phyloP scores from a whole-genome alignment of 2,888 invertebrate genomes.

The Heliconius hortense region DNA sequence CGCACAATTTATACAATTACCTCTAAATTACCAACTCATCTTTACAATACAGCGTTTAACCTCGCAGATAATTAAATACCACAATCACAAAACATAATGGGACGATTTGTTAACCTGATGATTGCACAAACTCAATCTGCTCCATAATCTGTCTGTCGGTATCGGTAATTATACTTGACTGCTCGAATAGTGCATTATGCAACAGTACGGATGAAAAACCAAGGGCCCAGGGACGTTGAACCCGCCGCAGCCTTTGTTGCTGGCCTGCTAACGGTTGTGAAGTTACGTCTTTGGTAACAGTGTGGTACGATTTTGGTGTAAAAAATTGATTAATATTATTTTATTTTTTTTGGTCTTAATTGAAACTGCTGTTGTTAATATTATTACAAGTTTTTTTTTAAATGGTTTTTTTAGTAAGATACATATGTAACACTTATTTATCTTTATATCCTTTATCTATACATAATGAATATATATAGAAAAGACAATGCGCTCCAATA shows the following conservation, averaged over 20 bases:
- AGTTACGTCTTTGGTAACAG: neutral
- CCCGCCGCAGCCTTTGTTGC: slow-evolving; percentile 22
- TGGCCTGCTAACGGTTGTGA: neutral
- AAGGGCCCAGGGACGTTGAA: slow-evolving; percentile 41
- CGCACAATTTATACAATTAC: neutral
- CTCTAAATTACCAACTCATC: too few species aligned
- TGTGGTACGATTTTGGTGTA: neutral
- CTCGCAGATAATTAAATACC: slow-evolving; percentile 4
- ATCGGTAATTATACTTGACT: slow-evolving; percentile 29
- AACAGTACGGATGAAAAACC: slow-evolving; percentile 38
- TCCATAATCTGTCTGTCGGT: slow-evolving; percentile 19
- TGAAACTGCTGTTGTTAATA: too few species aligned
- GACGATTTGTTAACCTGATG: slow-evolving; percentile 3
- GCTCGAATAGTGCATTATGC: slow-evolving; percentile 30
- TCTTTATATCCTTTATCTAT: too few species aligned
- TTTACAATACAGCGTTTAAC: neutral
- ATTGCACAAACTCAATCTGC: slow-evolving; percentile 30
- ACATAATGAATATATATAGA: too few species aligned
- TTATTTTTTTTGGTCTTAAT: neutral
- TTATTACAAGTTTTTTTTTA: too few species aligned
- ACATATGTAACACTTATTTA: too few species aligned
- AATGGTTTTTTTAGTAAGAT: too few species aligned
- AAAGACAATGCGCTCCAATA: too few species aligned
- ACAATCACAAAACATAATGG: slow-evolving; percentile 17
- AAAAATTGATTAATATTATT: neutral